Conservation (phyloP, 2,113 vertebrate genomes). For the Silurus glanis region DNA sequence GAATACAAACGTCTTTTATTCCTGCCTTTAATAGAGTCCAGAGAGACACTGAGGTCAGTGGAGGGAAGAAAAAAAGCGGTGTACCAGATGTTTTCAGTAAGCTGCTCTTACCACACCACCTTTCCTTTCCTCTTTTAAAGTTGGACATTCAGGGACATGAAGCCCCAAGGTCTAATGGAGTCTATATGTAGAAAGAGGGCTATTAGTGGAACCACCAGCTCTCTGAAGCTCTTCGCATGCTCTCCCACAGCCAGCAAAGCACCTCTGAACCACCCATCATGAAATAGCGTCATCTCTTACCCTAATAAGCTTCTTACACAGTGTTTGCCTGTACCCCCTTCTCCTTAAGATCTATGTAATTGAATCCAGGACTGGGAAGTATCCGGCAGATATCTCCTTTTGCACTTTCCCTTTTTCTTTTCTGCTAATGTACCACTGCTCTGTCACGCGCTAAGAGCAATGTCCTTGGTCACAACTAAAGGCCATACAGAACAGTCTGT, state of each 20-base stretch:
- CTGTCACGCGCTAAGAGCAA: conserved; percentile 1
- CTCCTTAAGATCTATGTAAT: conserved; percentile 39
- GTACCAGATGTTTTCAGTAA: not conserved
- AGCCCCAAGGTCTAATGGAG: conserved; percentile 33
- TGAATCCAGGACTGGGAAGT: conserved; percentile 30
- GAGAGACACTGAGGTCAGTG: not conserved
- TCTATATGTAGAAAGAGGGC: conserved; percentile 39
- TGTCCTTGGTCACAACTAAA: conserved; percentile 63
- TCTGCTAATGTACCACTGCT: conserved; percentile 35
- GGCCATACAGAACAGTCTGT: conserved; percentile 73
- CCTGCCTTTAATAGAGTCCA: conserved; percentile 12
- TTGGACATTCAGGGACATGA: not conserved
- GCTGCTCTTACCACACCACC: not conserved
- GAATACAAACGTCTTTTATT: conserved; percentile 9
- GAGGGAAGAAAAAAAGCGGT: not conserved
- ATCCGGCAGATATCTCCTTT: conserved; percentile 21
- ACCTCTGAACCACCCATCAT: conserved; percentile 71
- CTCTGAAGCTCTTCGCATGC: conserved; percentile 23
- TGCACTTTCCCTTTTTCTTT: conserved; percentile 12
- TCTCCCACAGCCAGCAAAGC: conserved; percentile 52
- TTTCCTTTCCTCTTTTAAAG: conserved; percentile 24
- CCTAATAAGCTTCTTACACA: conserved; percentile 73
- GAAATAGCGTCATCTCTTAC: conserved; percentile 72
- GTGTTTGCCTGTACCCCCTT: conserved; percentile 52
- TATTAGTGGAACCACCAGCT: conserved; percentile 31